Conservation (phyloP, 1,140 invertebrate genomes). For the Orchesella cincta region DNA sequence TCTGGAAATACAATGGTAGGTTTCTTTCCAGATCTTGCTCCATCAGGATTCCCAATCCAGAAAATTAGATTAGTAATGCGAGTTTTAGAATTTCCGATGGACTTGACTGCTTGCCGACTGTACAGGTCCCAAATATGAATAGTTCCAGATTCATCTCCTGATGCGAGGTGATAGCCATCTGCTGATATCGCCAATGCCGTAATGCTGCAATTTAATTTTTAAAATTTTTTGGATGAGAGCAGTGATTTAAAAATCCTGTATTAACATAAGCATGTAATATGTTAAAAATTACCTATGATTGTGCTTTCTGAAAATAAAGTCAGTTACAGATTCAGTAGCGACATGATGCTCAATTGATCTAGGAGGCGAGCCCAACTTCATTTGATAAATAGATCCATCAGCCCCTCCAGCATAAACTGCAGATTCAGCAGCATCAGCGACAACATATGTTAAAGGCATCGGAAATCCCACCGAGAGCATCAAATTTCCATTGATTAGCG, state of each 20-base stretch:
- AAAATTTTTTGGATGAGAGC: too few species aligned
- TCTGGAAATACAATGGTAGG: slow-evolving; percentile 46
- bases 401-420: slow-evolving; percentile 71
- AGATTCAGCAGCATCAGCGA: slow-evolving; percentile 70
- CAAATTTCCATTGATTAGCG: slow-evolving; percentile 66
- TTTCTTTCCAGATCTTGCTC: slow-evolving; percentile 38
- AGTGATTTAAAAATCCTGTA: too few species aligned
- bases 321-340: slow-evolving; percentile 54
- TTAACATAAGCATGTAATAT: slow-evolving; percentile 4
- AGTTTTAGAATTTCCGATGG: slow-evolving; percentile 32
- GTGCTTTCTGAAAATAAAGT: slow-evolving; percentile 45
- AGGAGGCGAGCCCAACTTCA: slow-evolving; percentile 67
- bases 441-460: slow-evolving; percentile 67
- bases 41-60: slow-evolving; percentile 46
- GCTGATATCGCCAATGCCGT: slow-evolving; percentile 42
- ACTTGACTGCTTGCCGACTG: slow-evolving; percentile 42
- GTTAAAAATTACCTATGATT: slow-evolving; percentile 29
- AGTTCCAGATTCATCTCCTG: slow-evolving; percentile 38
- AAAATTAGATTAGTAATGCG: slow-evolving; percentile 44
- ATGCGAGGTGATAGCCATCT: slow-evolving; percentile 40
- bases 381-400: slow-evolving; percentile 70
- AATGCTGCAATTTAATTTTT: slow-evolving; percentile 27
- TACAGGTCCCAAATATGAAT: slow-evolving; percentile 46
- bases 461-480: slow-evolving; percentile 75
- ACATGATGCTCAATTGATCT: slow-evolving; percentile 68